phyloP scores from a whole-genome alignment of 2,888 invertebrate species.

The Sepiola atlantica region DNA sequence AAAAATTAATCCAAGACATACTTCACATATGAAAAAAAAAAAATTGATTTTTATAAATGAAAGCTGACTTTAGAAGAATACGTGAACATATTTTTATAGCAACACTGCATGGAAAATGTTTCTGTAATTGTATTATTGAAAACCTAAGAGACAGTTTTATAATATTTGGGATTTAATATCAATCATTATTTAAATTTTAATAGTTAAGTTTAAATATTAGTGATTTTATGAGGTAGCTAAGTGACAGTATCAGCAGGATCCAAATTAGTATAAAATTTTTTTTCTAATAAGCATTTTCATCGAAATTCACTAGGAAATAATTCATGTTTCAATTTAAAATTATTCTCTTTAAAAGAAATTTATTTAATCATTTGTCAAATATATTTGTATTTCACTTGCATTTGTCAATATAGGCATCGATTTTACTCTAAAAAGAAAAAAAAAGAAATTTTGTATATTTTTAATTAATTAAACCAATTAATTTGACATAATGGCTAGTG shows the following conservation, averaged over 20 bases:
- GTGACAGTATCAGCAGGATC: neutral
- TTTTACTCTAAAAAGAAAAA: no score
- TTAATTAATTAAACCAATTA: no score
- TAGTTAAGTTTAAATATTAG: neutral
- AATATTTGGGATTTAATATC: neutral
- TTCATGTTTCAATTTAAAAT: no score
- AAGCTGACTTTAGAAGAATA: neutral
- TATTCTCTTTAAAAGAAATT: no score
- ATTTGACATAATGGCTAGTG: no score
- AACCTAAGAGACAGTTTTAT: neutral
- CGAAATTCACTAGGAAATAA: no score
- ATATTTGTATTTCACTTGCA: no score
- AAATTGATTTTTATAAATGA: neutral
- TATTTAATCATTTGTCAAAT: no score
- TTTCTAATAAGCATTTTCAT: no score
- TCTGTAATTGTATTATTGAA: neutral
- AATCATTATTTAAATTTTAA: neutral
- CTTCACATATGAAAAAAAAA: neutral
- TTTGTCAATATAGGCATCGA: no score
- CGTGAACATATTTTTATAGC: neutral
- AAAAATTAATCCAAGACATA: slow-evolving; percentile 32
- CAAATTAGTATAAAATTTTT: neutral
- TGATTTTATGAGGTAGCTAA: neutral
- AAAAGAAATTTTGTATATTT: no score
- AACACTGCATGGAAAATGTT: neutral